Conservation (phyloP, 2,888 invertebrate species). For the Unio delphinus region DNA sequence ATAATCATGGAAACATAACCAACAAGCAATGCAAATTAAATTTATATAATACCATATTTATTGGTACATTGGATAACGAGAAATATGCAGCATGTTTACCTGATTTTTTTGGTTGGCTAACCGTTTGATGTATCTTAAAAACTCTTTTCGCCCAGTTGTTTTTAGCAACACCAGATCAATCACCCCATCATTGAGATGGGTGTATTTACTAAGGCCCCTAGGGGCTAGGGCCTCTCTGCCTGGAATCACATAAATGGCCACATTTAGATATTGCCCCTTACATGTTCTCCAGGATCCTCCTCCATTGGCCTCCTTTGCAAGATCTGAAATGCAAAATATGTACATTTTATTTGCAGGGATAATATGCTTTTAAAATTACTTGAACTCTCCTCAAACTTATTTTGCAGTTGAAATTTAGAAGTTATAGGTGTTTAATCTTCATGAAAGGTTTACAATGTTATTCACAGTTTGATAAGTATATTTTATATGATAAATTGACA, state of each 20-base stretch:
- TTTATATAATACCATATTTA: too few species aligned
- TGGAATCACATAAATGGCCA: conserved; percentile 57
- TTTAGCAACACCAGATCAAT: conserved; percentile 66
- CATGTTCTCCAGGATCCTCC: conserved; percentile 55
- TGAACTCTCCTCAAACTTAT: too few species aligned
- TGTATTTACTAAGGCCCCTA: conserved; percentile 62
- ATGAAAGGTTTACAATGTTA: too few species aligned
- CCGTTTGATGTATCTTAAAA: conserved; percentile 61
- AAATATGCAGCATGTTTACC: conserved; percentile 35
- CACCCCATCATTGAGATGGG: conserved; percentile 65
- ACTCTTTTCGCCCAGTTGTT: conserved; percentile 59
- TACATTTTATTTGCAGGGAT: neutral
- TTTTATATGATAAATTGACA: too few species aligned
- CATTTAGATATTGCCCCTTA: conserved; percentile 62
- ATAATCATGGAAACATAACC: too few species aligned
- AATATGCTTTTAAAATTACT: too few species aligned
- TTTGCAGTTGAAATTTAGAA: too few species aligned
- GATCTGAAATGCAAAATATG: conserved; percentile 37
- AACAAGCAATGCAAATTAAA: too few species aligned
- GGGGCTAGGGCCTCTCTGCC: conserved; percentile 61
- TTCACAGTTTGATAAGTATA: too few species aligned
- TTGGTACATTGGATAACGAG: neutral
- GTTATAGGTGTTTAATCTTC: too few species aligned
- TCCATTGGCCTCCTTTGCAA: conserved; percentile 33
- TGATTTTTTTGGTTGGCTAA: conserved; percentile 67